phyloP scores from a whole-genome alignment of 2,888 invertebrate species.

The Furcula furcula region DNA sequence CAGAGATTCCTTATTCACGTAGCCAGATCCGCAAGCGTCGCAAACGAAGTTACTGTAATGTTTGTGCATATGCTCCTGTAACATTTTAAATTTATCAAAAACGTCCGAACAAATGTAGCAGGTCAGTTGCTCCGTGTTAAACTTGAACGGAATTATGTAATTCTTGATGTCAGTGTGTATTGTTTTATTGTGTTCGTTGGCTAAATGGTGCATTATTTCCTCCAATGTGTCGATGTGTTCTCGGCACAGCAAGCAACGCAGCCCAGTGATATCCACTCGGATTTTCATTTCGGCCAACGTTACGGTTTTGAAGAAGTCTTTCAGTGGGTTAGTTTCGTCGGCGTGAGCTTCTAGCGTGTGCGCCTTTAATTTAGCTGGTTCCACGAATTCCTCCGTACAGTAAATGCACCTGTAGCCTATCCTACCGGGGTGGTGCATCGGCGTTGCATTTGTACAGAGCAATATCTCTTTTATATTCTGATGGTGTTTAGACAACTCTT shows the following conservation, averaged over 20 bases:
- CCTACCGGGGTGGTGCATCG: conserved; percentile 40
- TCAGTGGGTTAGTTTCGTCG: conserved; percentile 27
- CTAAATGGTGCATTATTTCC: conserved; percentile 21
- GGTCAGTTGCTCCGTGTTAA: conserved; percentile 12
- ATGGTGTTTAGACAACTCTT: neutral
- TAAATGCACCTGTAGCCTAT: conserved; percentile 50
- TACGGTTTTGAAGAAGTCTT: conserved; percentile 3
- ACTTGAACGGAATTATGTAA: conserved; percentile 35
- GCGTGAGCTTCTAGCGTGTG: conserved; percentile 43
- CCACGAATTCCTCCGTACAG: conserved; percentile 35
- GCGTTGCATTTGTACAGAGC: conserved; percentile 51
- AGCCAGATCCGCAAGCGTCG: conserved; percentile 45
- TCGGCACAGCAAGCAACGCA: conserved; percentile 20
- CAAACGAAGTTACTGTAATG: conserved; percentile 48
- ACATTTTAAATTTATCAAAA: conserved; percentile 12
- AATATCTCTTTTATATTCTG: conserved; percentile 15
- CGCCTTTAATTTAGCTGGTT: conserved; percentile 41
- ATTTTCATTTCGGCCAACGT: conserved; percentile 34
- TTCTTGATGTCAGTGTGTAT: conserved; percentile 26
- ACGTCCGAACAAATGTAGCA: conserved; percentile 19
- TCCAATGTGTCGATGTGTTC: conserved; percentile 11
- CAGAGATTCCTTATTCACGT: conserved; percentile 36
- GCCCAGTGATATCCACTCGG: conserved; percentile 41
- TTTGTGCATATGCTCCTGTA: conserved; percentile 19
- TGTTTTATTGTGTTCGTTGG: conserved; percentile 8